Conservation (phyloP, 2,888 invertebrate genomes). For the Melitaea athalia region DNA sequence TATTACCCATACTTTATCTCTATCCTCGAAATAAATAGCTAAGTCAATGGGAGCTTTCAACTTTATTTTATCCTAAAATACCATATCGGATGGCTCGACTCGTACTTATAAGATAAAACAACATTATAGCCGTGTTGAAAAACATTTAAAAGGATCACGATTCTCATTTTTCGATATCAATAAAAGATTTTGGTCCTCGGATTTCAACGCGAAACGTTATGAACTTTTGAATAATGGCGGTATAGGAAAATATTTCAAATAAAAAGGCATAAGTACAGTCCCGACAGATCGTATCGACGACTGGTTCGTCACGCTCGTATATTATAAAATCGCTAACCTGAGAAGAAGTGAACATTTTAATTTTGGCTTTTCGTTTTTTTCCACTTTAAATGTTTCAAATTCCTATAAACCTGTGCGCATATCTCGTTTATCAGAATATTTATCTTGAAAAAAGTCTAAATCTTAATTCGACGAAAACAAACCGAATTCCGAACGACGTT, state of each 20-base stretch:
- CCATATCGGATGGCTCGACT: constrained; percentile 47
- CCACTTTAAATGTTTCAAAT: constrained; percentile 58
- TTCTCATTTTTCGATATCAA: constrained; percentile 73
- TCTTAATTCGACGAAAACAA: constrained; percentile 59
- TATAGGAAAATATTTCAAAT: constrained; percentile 73
- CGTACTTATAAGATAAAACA: constrained; percentile 67
- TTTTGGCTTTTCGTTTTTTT: constrained; percentile 71
- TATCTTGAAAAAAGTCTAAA: constrained; percentile 57
- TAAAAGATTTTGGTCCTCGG: constrained; percentile 69
- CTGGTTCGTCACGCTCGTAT: constrained; percentile 81
- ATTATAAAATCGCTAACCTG: constrained; percentile 80
- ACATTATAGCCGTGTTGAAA: constrained; percentile 55
- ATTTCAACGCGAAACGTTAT: constrained; percentile 74
- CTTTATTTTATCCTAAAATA: constrained; percentile 49
- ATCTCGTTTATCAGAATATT: constrained; percentile 58
- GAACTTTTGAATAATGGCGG: constrained; percentile 79
- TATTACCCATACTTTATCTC: constrained; percentile 42
- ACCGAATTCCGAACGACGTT: constrained; percentile 61
- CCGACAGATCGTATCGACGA: constrained; percentile 79
- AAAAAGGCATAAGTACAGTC: constrained; percentile 76
- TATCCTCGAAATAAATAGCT: constrained; percentile 51
- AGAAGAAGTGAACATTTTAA: constrained; percentile 76
- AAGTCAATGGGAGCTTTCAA: constrained; percentile 53
- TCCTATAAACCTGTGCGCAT: constrained; percentile 65
- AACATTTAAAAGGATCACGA: constrained; percentile 63